Percentiles rank a stretch among this genome's conserved stretches.
Evolutionary conservation across 2,113 vertebrate species (phyloP).

Genomic region (Hydropotes inermis): DNA sequence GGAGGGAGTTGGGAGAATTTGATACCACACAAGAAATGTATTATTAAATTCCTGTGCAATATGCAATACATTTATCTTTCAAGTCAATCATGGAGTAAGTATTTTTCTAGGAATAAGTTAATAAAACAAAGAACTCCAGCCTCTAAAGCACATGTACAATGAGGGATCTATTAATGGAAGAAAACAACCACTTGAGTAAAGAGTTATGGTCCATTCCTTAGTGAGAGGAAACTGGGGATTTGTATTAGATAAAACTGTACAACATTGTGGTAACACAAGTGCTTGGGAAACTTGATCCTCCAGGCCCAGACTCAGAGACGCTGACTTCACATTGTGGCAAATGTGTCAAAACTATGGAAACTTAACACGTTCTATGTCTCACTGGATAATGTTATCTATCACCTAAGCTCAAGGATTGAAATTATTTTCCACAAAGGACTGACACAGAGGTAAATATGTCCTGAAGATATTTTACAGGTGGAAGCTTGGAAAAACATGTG

Average conservation of each 20-base stretch:
- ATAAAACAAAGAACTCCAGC: neutral
- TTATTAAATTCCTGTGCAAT: neutral
- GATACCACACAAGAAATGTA: rapidly evolving
- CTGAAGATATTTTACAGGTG: neutral
- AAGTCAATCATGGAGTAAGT: neutral
- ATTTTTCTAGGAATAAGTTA: neutral
- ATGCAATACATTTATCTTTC: neutral
- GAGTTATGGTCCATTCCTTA: neutral
- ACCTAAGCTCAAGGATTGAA: neutral
- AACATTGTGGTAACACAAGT: neutral
- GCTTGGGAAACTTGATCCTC: neutral
- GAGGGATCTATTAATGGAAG: neutral
- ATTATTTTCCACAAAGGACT: neutral
- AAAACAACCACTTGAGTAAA: neutral
- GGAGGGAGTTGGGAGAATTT: neutral
- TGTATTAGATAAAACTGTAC: neutral
- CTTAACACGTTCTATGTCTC: neutral
- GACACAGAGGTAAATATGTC: neutral
- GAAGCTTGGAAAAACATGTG: neutral
- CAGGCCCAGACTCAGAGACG: neutral
- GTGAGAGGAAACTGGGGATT: neutral
- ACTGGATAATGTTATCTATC: neutral
- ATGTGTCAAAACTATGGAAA: neutral
- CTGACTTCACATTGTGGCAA: neutral
- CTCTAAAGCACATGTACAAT: neutral